Evolutionary conservation across 2,888 invertebrate genomes (phyloP), one percentile per base, ranked within the genome.

Genomic region (Kryphioiulus occultus): DNA sequence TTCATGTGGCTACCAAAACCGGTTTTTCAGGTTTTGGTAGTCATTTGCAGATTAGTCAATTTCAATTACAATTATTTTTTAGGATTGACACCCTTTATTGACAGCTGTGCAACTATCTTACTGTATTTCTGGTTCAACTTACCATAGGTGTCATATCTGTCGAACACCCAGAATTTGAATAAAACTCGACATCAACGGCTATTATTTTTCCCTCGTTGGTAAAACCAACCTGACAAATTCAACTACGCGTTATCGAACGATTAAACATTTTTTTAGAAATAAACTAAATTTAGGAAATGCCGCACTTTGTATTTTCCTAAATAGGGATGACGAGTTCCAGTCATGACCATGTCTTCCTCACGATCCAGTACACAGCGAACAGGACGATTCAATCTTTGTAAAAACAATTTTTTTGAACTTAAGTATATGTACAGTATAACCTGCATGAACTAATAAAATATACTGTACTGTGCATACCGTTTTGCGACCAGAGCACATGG

Each of bases 281-380:
- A 35, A 35, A 35, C 35, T 35, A 2, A 35, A 35, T 35, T 35
- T 7, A 35, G 7, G 35, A 35, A 35, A 35, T 35, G 7, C 3
- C 35, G 7, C 89, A 95, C 95, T 93, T 96, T 96, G 91, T 98
- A 99, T 91, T 95, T 95, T 88, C 95, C 94, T 53, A 95, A 92
- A 92, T 97, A 97, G 0, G 99, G 98, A 94, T 99, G 97, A 89
- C 99, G 93, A 0, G 95, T 95, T 7, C 98, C 99, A 0, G 96
- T 95, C 90, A 95, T 94, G 90, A 95, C 93, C 96, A 99, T 99
- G 91, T 99, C 99, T 92, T 98, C 98, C 90, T 98, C 97, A 89
- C 99, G 94, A 91, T 98, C 98, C 87, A 99, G 92, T 95, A 97
- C 96, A 89, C 96, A 95, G 42, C 97, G 94, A 0, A 98, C 95